A percentile compares a stretch with the other conserved stretches of the same genome.
Conservation (phyloP, 2,113 vertebrate species). For the Pollimyrus isidori region DNA sequence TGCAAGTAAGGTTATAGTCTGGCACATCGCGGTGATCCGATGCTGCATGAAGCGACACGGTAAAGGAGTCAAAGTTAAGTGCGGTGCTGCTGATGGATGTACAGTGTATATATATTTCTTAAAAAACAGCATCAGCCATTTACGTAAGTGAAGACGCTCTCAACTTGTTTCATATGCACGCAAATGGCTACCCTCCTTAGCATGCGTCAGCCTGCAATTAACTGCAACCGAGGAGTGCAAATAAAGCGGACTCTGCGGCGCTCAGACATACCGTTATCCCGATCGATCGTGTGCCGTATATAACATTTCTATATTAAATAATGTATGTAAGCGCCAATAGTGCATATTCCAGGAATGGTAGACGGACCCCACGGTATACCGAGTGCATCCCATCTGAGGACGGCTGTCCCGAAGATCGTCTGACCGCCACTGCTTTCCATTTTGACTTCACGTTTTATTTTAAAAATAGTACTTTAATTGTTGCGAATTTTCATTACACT, state of each 20-base stretch:
- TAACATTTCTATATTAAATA: not conserved
- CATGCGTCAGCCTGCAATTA: slow-evolving; percentile 38
- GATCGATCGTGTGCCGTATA: not conserved
- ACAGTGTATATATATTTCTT: slow-evolving; percentile 49
- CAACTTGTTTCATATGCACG: slow-evolving; percentile 64
- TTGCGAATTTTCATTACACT: not conserved
- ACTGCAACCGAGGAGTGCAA: slow-evolving; percentile 38
- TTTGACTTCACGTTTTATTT: not conserved
- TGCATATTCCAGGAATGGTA: not conserved
- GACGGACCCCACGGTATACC: not conserved
- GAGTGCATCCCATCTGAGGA: not conserved
- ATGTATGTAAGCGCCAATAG: not conserved
- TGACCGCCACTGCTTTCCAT: not conserved
- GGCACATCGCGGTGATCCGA: not conserved
- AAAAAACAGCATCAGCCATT: slow-evolving; percentile 69
- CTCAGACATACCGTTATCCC: not conserved
- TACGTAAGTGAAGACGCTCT: slow-evolving; percentile 59
- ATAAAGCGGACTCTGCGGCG: not conserved
- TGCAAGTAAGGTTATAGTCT: not conserved
- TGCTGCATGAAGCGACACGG: slow-evolving; percentile 18
- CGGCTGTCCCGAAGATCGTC: not conserved
- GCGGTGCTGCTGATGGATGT: slow-evolving; percentile 48
- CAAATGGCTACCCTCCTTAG: slow-evolving; percentile 66
- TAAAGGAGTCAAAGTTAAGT: slow-evolving; percentile 22
- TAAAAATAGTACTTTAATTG: not conserved